Base-by-base conservation (phyloP, 2,888 invertebrate species). In the Limnephilus rhombicus region DNA sequence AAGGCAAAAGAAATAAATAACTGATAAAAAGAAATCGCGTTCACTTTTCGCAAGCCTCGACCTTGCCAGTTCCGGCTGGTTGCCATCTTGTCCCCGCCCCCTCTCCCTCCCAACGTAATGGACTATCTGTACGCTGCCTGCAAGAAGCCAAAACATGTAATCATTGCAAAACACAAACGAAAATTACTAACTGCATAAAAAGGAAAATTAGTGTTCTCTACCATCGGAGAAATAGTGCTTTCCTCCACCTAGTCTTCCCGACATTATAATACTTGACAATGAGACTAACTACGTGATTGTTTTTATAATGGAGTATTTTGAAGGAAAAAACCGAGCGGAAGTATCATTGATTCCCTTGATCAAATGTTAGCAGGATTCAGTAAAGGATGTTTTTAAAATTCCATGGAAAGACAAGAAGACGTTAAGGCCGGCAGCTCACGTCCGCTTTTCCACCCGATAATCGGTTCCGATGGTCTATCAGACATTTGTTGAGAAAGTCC, bases 11-110 rank as follows among this genome's bases (percentile, higher is more conserved):
- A 68, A 68, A 68, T 68, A 68, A 68, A 68, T 68, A 68, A 68
- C 24, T 9, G n/a, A 68, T 68, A 68, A 68, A 31, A 68, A 68
- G 24, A 68, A 68, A 68, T 68, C 68, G n/a, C 68, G 68, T 68
- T 68, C 68, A 68, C 68, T 68, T 68, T 68, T 68, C 68, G n/a
- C 68, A n/a, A 68, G 68, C 68, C 24, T 24, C 68, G 68, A 68
- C 68, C 68, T 68, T 68, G 68, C 68, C 24, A 68, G 68, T 68
- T 68, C 68, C 68, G 68, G 24, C 68, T 68, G 68, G 68, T 68
- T 68, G 83, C 83, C 83, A 83, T 83, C 83, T 83, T 83, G 37
- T n/a, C 83, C 83, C 37, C 31, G n/a, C 15, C 82, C 34, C 83
- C 83, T 11, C 83, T 12, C 34, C 34, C 18, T 24, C 24, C 83